Evolutionary conservation across 2,113 vertebrate genomes (phyloP).

Genomic region (Lagopus leucura): DNA sequence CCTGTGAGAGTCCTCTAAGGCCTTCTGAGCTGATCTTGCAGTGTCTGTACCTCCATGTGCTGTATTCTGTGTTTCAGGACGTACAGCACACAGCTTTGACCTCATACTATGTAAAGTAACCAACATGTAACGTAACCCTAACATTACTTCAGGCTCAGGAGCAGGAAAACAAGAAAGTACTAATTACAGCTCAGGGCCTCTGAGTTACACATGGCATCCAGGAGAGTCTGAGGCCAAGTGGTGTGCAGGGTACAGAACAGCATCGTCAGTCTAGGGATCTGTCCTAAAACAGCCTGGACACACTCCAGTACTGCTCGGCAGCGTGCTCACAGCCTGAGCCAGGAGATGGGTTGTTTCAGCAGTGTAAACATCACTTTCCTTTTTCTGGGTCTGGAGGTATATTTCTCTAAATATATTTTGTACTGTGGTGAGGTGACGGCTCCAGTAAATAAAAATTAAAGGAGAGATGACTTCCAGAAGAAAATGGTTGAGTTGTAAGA

Average conservation of each 20-base stretch:
- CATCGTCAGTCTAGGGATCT: neutral
- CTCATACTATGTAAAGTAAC: neutral
- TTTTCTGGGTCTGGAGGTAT: neutral
- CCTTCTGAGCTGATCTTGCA: neutral
- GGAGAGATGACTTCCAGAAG: neutral
- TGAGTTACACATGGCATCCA: rapidly evolving
- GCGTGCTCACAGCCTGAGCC: rapidly evolving
- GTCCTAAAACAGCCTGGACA: rapidly evolving
- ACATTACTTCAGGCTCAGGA: neutral
- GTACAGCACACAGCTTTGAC: neutral
- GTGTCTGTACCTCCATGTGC: neutral
- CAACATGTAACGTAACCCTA: neutral
- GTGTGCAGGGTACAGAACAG: neutral
- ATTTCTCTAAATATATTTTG: neutral
- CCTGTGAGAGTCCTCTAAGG: neutral
- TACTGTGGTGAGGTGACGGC: neutral
- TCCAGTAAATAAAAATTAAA: neutral
- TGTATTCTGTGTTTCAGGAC: rapidly evolving
- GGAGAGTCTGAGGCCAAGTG: neutral
- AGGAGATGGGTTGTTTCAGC: neutral
- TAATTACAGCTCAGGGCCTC: neutral
- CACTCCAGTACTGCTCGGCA: rapidly evolving
- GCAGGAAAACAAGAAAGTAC: neutral
- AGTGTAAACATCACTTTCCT: neutral
- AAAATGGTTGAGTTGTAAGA: neutral